A percentile compares a stretch with the other conserved stretches of the same genome.
Evolutionary conservation across 1,140 invertebrate species (phyloP).

Genomic region (Contarinia nasturtii): DNA sequence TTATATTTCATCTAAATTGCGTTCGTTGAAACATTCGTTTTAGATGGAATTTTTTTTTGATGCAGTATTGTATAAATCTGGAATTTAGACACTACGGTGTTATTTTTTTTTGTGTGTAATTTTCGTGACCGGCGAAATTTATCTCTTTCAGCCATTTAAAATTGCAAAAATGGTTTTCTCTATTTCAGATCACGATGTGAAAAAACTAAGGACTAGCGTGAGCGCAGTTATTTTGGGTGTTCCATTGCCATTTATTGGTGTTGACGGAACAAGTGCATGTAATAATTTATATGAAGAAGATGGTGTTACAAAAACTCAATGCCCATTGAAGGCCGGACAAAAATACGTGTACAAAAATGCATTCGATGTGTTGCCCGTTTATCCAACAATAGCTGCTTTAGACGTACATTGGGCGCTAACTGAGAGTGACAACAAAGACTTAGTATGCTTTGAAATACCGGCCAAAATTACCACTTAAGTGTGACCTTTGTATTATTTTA

Average conservation of each 20-base stretch:
- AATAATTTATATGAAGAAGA: constrained; percentile 33
- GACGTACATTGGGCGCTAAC: constrained; percentile 39
- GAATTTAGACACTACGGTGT: too few relatives aligned
- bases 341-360: constrained; percentile 47
- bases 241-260: constrained; percentile 49
- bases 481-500: constrained; percentile 7
- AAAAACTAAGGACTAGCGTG: constrained; percentile 31
- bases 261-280: constrained; percentile 49
- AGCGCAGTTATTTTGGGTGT: constrained; percentile 35
- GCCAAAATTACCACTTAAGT: constrained; percentile 28
- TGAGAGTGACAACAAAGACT: constrained; percentile 23
- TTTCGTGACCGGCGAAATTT: too few relatives aligned
- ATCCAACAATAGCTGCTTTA: constrained; percentile 39
- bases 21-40: too few relatives aligned
- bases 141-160: background rate
- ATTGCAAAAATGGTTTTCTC: constrained; percentile 1
- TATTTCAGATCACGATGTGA: constrained; percentile 25
- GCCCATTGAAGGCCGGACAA: constrained; percentile 40
- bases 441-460: constrained; percentile 45
- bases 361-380: constrained; percentile 41
- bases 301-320: constrained; percentile 32
- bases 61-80: too few relatives aligned
- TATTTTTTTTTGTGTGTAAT: too few relatives aligned
- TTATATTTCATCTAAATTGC: too few relatives aligned
- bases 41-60: too few relatives aligned